phyloP scores from a whole-genome alignment of 2,888 invertebrate species.

The Ichneumoninae sp. region DNA sequence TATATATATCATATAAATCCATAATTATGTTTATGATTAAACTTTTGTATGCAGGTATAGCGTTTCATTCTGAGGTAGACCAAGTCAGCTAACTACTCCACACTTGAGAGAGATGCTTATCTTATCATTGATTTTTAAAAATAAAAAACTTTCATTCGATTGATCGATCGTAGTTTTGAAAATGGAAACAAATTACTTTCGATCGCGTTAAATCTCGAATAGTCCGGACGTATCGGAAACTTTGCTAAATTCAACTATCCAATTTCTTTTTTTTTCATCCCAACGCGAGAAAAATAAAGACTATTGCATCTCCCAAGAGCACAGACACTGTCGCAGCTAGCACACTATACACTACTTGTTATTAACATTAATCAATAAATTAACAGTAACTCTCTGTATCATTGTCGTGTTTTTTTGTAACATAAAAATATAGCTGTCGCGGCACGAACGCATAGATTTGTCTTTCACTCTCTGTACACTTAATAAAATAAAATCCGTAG shows the following conservation, averaged over 20 bases:
- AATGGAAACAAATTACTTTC: conserved; percentile 23
- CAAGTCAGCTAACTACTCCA: conserved; percentile 76
- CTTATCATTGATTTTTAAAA: conserved; percentile 38
- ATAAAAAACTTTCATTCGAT: conserved; percentile 41
- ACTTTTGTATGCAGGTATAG: conserved; percentile 78
- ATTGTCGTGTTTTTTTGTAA: conserved; percentile 57
- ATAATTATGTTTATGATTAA: conserved; percentile 73
- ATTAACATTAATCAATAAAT: conserved; percentile 77
- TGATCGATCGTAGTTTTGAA: conserved; percentile 44
- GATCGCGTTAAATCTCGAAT: conserved; percentile 5
- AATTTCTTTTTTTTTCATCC: conserved; percentile 3
- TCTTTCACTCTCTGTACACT: conserved; percentile 73
- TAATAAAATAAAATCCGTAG: conserved; percentile 66
- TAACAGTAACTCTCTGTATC: conserved; percentile 72
- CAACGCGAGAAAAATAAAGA: conserved; percentile 41
- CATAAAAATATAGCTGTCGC: conserved; percentile 72
- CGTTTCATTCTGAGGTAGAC: conserved; percentile 81
- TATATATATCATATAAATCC: conserved; percentile 69
- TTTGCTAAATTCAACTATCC: conserved; percentile 23
- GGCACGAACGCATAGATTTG: conserved; percentile 69
- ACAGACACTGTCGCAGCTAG: conserved; percentile 72
- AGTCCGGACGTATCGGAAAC: conserved; percentile 51
- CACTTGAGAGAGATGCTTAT: conserved; percentile 63
- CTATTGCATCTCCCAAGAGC: conserved; percentile 70
- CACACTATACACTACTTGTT: conserved; percentile 71